phyloP scores from a whole-genome alignment of 2,113 vertebrate genomes.

The Plecotus auritus region DNA sequence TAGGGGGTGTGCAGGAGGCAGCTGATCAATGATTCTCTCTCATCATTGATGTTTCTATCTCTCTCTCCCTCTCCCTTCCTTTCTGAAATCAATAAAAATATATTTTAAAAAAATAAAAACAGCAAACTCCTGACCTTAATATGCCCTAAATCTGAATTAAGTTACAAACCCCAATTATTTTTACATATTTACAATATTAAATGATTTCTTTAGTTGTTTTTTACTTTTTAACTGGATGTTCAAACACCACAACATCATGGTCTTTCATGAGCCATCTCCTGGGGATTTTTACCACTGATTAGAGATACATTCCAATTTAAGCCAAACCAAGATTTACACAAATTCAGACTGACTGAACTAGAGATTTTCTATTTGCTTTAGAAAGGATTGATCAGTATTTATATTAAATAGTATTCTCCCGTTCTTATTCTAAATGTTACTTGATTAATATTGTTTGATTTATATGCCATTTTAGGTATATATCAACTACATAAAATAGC shows the following conservation, averaged over 20 bases:
- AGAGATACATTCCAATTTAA: not conserved
- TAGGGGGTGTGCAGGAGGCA: too few species aligned
- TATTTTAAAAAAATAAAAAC: not conserved
- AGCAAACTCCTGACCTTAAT: not conserved
- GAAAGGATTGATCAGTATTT: not conserved
- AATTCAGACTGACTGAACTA: not conserved
- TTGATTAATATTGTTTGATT: not conserved
- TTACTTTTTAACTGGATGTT: not conserved
- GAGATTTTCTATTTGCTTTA: constrained; percentile 4
- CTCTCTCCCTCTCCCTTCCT: too few species aligned
- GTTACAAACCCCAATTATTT: not conserved
- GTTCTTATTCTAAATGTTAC: not conserved
- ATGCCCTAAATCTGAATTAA: not conserved
- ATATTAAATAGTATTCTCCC: not conserved
- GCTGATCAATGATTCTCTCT: too few species aligned
- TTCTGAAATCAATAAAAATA: too few species aligned
- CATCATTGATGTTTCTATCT: too few species aligned
- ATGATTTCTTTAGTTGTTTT: not conserved
- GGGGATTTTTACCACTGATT: not conserved
- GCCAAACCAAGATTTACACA: constrained; percentile 1
- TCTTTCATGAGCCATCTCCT: not conserved
- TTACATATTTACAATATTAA: not conserved
- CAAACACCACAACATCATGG: not conserved
- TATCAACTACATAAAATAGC: not conserved
- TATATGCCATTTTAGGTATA: not conserved